phyloP scores from a whole-genome alignment of 2,113 vertebrate species.

The Brachirus orientalis region DNA sequence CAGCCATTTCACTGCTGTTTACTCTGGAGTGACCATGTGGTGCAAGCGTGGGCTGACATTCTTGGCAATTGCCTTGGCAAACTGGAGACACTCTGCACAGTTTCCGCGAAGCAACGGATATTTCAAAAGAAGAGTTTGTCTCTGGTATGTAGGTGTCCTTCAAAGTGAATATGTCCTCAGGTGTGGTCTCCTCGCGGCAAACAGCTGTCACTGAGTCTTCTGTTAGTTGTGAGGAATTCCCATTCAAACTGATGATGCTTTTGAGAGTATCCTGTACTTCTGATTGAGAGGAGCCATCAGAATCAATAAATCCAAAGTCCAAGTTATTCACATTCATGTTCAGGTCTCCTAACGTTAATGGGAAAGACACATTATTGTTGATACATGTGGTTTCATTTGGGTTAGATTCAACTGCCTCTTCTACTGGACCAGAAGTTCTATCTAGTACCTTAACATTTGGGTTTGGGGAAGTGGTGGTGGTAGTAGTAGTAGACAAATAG shows the following conservation, averaged over 20 bases:
- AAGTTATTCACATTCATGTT: constrained; percentile 76
- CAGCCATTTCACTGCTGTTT: neutral
- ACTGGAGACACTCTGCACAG: constrained; percentile 48
- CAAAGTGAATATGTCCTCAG: constrained; percentile 50
- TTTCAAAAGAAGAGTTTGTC: constrained; percentile 63
- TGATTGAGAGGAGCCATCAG: constrained; percentile 74
- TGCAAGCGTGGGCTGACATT: constrained; percentile 1
- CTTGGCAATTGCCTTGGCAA: constrained; percentile 47
- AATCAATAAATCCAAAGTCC: constrained; percentile 80
- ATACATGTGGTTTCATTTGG: constrained; percentile 11
- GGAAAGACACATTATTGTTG: constrained; percentile 64
- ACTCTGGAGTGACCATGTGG: neutral
- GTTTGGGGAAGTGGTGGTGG: neutral
- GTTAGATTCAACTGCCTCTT: constrained; percentile 15
- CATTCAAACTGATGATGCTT: constrained; percentile 21
- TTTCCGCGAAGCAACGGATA: constrained; percentile 31
- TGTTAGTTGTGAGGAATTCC: neutral
- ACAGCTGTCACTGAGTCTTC: constrained; percentile 18
- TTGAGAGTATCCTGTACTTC: constrained; percentile 53
- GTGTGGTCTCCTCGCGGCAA: constrained; percentile 14
- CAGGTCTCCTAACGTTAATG: constrained; percentile 63
- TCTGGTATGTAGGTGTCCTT: constrained; percentile 66
- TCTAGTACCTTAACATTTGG: constrained; percentile 18
- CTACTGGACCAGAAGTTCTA: constrained; percentile 7
- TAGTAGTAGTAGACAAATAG: constrained; percentile 10